Evolutionary conservation across 2,113 vertebrate genomes (phyloP).

Genomic region (Prunella fulvescens): DNA sequence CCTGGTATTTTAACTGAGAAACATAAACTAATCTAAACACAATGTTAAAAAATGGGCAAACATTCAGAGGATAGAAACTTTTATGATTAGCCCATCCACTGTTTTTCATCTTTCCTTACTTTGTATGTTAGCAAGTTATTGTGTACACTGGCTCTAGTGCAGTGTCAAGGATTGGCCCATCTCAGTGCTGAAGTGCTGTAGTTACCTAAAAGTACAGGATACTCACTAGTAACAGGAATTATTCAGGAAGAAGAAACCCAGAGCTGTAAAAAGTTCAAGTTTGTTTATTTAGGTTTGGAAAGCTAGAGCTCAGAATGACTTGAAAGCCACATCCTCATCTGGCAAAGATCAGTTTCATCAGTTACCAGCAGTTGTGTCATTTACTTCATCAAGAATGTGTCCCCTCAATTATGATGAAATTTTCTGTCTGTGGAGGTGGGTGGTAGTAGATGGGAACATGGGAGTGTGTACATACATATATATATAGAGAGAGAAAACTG

Average conservation of each 20-base stretch:
- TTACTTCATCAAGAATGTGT: not conserved
- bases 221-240: not conserved
- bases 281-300: not conserved
- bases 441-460: not conserved
- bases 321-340: constrained; percentile 15
- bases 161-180: not conserved
- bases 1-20: not conserved
- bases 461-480: not conserved
- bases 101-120: not conserved
- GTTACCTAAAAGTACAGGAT: not conserved
- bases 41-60: not conserved
- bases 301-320: not conserved
- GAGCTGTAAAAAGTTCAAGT: not conserved
- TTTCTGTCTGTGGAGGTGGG: not conserved
- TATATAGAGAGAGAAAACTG: not conserved
- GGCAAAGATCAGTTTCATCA: not conserved
- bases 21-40: not conserved
- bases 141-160: not conserved
- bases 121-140: not conserved
- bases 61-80: not conserved
- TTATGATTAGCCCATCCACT: not conserved
- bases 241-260: not conserved
- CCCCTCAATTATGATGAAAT: not conserved
- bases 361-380: not conserved
- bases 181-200: not conserved